These are phyloP conservation scores for Trichogramma dendrolimi DNA, from an alignment of 2,888 invertebrate genomes.

Conservation along the genomic window DNA sequence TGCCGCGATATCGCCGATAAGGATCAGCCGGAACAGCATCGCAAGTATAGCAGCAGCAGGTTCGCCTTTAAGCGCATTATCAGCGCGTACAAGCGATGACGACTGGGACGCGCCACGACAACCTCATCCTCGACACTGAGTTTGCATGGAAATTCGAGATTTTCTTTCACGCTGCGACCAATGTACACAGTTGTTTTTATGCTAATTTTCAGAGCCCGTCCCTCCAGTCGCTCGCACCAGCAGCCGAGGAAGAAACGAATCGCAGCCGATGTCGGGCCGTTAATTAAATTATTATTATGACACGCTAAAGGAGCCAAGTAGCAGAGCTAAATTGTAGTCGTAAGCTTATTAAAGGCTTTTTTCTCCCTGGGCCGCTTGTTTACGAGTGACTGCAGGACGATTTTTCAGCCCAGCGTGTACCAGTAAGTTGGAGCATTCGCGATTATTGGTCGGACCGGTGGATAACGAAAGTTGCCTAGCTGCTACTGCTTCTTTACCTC, in stretches of 20 bases:
- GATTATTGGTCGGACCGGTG: too few relatives aligned
- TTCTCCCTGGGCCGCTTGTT: background rate
- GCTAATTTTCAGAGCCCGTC: background rate
- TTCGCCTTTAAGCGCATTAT: slow-evolving; percentile 40
- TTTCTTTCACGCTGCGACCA: background rate
- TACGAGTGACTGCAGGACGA: slow-evolving; percentile 5
- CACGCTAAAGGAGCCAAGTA: too few relatives aligned
- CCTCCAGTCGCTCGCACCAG: too few relatives aligned
- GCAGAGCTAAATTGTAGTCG: too few relatives aligned
- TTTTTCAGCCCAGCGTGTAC: background rate
- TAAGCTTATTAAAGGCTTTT: too few relatives aligned
- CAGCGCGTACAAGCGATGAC: slow-evolving; percentile 6
- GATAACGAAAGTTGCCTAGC: too few relatives aligned
- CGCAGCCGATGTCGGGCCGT: background rate
- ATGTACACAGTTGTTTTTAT: background rate
- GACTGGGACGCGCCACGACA: background rate
- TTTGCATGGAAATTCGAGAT: slow-evolving; percentile 21
- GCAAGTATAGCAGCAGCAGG: too few relatives aligned
- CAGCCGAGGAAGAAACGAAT: too few relatives aligned
- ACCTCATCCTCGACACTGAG: background rate
- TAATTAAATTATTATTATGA: slow-evolving; percentile 3
- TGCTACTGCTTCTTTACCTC: too few relatives aligned
- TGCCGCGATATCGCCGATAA: too few relatives aligned
- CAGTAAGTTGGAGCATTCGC: too few relatives aligned
- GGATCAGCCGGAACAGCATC: too few relatives aligned